Evolutionary conservation across 2,113 vertebrate species (phyloP), one percentile per base, ranked within the genome.

Genomic region (Uria lomvia): DNA sequence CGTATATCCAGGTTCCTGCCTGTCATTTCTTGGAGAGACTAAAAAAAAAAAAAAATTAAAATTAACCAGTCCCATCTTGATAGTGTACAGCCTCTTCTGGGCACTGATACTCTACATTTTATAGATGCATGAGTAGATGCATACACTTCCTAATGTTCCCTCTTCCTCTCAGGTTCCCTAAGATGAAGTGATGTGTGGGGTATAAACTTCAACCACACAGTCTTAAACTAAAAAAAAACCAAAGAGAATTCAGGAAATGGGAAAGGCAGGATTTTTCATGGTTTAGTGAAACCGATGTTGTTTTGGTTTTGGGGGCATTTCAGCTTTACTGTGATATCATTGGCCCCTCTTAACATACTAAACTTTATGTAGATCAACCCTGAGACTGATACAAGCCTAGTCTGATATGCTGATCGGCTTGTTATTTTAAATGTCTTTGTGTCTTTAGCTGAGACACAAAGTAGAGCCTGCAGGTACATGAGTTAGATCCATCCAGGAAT

Each of bases 101-200:
- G 15, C 19, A 58, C 56, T 1, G 1, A 21, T 56, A 27, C 17
- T 40, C 27, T 60, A 1, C 1, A 4, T 15, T 66, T 70, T 43
- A 8, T 16, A 70, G 34, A 8, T 32, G 38, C 3, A 6, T 3
- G 22, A 55, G 20, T n/a, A 47, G 55, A 26, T 60, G 18, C 21
- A 34, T 18, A 19, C 11, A 6, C n/a, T 85, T 81, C 26, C 17
- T 34, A 5, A 67, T 21, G 22, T 47, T 85, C 50, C 4, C 5
- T 78, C 14, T 38, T 83, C 24, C 36, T 73, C 49, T 47, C 18
- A 52, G 62, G 14, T 77, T 88, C 9, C 13, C 22, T 59, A 27
- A 50, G 53, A 42, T 38, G 19, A 34, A 71, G 30, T 8, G 30
- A 36, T 32, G n/a, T n/a, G 27, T 74, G 77, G 70, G 71, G 30